Percentiles rank a stretch among this genome's conserved stretches.
Evolutionary conservation across 2,888 invertebrate genomes (phyloP).

Genomic region (Eupelmus urozonus): DNA sequence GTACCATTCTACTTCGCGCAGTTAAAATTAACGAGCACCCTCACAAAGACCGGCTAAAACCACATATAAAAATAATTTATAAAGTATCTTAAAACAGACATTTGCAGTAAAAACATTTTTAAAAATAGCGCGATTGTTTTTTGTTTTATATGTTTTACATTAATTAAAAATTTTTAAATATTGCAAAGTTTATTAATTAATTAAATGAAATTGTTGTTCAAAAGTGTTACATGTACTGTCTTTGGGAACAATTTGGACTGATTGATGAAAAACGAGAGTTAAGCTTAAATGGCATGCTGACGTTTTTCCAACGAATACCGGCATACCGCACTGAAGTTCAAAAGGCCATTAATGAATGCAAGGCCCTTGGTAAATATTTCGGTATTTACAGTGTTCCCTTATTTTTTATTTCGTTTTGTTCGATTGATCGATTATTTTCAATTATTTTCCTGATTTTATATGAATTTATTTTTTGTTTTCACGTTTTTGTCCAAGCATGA

Average conservation of each 20-base stretch:
- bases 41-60: no score
- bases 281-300: slow-evolving; percentile 72
- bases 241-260: slow-evolving; percentile 74
- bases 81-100: no score
- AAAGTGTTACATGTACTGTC: slow-evolving; percentile 76
- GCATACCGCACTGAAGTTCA: slow-evolving; percentile 73
- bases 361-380: slow-evolving; percentile 71
- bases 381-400: slow-evolving; percentile 63
- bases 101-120: no score
- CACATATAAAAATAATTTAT: no score
- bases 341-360: slow-evolving; percentile 71
- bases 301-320: slow-evolving; percentile 74
- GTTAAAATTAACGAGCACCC: no score
- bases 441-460: background rate
- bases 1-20: no score
- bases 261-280: slow-evolving; percentile 73
- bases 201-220: no score
- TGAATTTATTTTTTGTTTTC: slow-evolving; percentile 7
- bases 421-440: slow-evolving; percentile 38
- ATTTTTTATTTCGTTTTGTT: slow-evolving; percentile 20
- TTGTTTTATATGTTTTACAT: no score
- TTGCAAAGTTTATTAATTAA: no score
- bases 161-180: no score
- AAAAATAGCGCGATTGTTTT: no score
- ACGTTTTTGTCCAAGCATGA: no score